Percentiles rank a stretch among this genome's conserved stretches.
phyloP scores from a whole-genome alignment of 2,113 vertebrate genomes.

The Alectura lathami region DNA sequence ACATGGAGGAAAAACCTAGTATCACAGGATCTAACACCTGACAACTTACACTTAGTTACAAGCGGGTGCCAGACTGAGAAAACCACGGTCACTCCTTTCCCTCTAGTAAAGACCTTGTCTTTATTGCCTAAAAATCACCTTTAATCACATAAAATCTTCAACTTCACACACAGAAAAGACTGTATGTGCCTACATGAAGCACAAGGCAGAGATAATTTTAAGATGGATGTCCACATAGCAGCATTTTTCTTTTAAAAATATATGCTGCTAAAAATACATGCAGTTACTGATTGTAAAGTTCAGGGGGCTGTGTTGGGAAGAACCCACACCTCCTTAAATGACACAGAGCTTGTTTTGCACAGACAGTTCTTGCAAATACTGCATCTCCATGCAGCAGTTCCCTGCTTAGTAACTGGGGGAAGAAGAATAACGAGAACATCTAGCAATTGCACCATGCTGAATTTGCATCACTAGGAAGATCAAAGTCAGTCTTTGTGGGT shows the following conservation, averaged over 20 bases:
- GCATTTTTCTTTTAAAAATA: not conserved
- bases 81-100: not conserved
- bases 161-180: not conserved
- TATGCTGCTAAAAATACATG: not conserved
- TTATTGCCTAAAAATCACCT: not conserved
- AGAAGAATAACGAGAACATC: not conserved
- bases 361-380: rapidly evolving
- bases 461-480: not conserved
- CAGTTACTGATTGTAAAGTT: not conserved
- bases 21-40: not conserved
- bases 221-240: not conserved
- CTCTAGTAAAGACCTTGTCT: not conserved
- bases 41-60: not conserved
- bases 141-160: not conserved
- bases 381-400: not conserved
- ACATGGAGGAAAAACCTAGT: not conserved
- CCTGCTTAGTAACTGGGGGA: not conserved
- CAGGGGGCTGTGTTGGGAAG: not conserved
- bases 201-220: not conserved
- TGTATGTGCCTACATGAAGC: not conserved
- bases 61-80: not conserved
- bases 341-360: not conserved
- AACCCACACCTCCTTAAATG: not conserved
- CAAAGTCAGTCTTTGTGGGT: not conserved
- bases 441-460: not conserved